A percentile compares a stretch with the other conserved stretches of the same genome.
Evolutionary conservation across 2,888 invertebrate species (phyloP).

Genomic region (Monoplex corrugatus): DNA sequence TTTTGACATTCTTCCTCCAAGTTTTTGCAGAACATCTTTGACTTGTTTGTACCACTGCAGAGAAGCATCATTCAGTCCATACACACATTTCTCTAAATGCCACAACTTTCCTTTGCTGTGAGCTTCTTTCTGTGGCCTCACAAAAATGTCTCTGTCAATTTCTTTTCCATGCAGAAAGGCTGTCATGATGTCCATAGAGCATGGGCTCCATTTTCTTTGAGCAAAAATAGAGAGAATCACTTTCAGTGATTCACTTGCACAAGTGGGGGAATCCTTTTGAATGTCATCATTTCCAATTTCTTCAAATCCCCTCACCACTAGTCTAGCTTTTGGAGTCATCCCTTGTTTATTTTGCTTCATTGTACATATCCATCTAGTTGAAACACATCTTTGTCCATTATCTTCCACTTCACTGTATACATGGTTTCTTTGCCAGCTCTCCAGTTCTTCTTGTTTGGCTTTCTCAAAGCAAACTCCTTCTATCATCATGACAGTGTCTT

Average conservation of each 20-base stretch:
- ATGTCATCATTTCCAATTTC: conserved; percentile 27
- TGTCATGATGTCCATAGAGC: conserved; percentile 51
- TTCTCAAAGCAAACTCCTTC: background rate
- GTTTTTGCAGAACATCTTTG: no score
- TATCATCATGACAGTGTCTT: background rate
- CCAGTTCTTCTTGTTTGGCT: conserved; percentile 46
- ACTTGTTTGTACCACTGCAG: no score
- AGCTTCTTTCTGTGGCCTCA: conserved; percentile 51
- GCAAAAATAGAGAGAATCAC: conserved; percentile 39
- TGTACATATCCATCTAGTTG: conserved; percentile 36
- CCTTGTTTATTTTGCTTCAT: background rate
- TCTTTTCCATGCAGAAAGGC: conserved; percentile 41
- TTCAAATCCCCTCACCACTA: conserved; percentile 30
- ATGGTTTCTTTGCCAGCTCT: conserved; percentile 48
- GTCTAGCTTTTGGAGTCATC: conserved; percentile 32
- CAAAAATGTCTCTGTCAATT: conserved; percentile 49
- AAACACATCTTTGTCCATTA: conserved; percentile 33
- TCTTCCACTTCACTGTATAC: conserved; percentile 17
- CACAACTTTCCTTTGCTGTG: background rate
- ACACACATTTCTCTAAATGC: no score
- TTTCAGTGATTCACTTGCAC: conserved; percentile 35
- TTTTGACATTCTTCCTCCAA: no score
- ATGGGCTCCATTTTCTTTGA: conserved; percentile 45
- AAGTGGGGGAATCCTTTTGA: conserved; percentile 40
- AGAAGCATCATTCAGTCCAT: no score